Evolutionary conservation across 2,113 vertebrate species (phyloP).

Genomic region (Chamaea fasciata): DNA sequence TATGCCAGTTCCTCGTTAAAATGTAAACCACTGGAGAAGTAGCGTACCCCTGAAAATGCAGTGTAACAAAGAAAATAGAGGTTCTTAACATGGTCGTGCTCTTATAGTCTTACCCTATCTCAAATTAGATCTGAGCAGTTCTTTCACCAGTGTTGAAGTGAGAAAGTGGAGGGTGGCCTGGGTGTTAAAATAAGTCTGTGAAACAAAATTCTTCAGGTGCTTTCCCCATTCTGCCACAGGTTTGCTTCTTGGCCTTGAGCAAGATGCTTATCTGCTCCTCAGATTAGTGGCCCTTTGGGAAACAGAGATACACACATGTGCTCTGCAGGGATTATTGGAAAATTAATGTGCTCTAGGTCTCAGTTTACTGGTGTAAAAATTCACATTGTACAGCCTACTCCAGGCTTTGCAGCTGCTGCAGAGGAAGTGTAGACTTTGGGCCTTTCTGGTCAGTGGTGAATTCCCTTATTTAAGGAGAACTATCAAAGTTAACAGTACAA

Average conservation of each 20-base stretch:
- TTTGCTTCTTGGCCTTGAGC: neutral
- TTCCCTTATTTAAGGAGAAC: neutral
- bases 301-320: neutral
- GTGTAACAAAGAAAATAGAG: neutral
- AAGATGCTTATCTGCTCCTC: constrained; percentile 28
- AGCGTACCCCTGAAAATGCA: neutral
- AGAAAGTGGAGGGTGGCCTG: neutral
- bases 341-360: constrained; percentile 3
- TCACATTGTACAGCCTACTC: neutral
- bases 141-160: neutral
- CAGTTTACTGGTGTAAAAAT: neutral
- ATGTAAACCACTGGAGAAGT: neutral
- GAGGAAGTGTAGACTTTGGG: neutral
- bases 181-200: neutral
- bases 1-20: neutral
- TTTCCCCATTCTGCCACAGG: neutral
- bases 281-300: neutral
- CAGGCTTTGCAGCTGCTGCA: neutral
- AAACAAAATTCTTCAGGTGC: neutral
- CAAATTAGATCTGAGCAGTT: constrained; percentile 38
- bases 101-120: constrained; percentile 25
- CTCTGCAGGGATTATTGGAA: constrained; percentile 10
- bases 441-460: neutral
- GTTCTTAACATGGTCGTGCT: neutral
- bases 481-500: neutral